A percentile compares a stretch with the other conserved stretches of the same genome.
phyloP scores from a whole-genome alignment of 2,113 vertebrate species.

The Zosterops lateralis region DNA sequence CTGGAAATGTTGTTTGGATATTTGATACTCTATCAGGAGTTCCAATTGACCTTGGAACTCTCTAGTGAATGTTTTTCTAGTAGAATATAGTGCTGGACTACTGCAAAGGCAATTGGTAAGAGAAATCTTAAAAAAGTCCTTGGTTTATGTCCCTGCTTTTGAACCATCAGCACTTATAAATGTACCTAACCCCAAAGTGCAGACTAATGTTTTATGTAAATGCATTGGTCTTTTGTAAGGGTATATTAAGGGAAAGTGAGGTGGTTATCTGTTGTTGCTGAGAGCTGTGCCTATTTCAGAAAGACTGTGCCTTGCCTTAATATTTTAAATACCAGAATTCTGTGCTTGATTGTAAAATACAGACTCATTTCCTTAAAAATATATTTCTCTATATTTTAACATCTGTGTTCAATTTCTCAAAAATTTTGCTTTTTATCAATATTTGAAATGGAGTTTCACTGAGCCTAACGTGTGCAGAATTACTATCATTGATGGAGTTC shows the following conservation, averaged over 20 bases:
- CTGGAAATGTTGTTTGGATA: neutral
- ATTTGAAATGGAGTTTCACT: neutral
- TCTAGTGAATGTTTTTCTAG: neutral
- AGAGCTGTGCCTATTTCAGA: neutral
- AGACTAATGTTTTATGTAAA: neutral
- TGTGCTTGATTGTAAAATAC: neutral
- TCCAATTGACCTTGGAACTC: neutral
- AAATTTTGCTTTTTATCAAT: neutral
- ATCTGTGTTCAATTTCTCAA: neutral
- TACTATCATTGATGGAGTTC: neutral
- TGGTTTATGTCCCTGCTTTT: neutral
- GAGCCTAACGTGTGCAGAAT: neutral
- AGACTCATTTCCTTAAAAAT: neutral
- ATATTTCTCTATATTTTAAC: neutral
- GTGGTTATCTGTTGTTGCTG: neutral
- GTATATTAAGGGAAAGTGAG: neutral
- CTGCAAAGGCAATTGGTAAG: neutral
- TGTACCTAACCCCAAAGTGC: neutral
- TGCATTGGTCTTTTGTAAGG: neutral
- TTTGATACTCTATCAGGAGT: neutral
- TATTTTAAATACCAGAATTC: neutral
- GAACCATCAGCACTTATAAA: neutral
- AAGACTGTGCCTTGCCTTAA: accelerated
- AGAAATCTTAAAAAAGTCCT: neutral
- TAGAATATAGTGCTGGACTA: neutral